Evolutionary conservation across 2,113 vertebrate species (phyloP), one percentile per base, ranked within the genome.

Genomic region (Podarcis raffonei): DNA sequence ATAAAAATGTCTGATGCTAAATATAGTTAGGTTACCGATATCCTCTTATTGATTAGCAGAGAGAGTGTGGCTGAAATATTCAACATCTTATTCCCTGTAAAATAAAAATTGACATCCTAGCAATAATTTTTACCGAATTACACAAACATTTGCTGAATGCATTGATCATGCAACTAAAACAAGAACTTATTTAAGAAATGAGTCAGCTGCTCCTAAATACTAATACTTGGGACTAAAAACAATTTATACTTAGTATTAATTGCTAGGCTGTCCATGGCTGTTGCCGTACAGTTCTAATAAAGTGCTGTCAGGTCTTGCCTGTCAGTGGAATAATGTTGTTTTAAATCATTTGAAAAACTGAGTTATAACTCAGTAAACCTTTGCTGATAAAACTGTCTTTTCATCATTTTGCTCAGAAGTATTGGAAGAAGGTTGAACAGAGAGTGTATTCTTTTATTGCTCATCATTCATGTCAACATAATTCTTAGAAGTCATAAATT

Each of bases 41-140:
- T 8, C n/a, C 16, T 66, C 20, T 12, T 86, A 18, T 85, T 81
- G 48, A 86, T 76, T 82, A 82, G 11, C 1, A 77, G 90, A 39
- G 16, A 4, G 65, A 57, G 11, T 87, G 37, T 3, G 37, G 1
- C 72, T 87, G 85, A 83, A 53, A 16, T 5, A 69, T 42, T 68
- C 78, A 84, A 22, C 48, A 2, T 57, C n/a, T 76, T 76, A 35
- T 76, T 72, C 20, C 35, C 81, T 3, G 4, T 72, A 62, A 62
- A 62, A 62, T 87, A 76, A 90, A 77, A 92, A 75, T 35, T 32
- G 84, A 30, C 48, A 30, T n/a, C 22, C 81, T 39, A 37, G 35
- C 20, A 81, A 65, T 65, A 57, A 37, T 78, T 87, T 59, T 81
- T 83, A 2, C 18, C 37, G 25, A 62, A 1, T 20, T 6, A 2